Base-by-base conservation (phyloP, 2,797 vertebrate species). In the Gastrophryne carolinensis region DNA sequence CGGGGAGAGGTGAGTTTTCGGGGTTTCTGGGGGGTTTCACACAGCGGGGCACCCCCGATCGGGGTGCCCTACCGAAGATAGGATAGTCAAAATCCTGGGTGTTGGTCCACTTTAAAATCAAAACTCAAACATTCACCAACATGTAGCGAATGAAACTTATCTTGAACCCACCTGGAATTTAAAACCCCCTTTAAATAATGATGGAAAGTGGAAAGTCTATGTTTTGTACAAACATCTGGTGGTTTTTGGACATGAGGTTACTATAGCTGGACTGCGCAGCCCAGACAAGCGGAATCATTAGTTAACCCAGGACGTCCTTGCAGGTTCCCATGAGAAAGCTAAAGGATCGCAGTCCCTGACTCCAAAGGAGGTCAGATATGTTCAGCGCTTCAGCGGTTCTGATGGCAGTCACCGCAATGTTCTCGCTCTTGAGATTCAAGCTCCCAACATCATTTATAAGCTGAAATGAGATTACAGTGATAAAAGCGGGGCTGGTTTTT, bases 291-390 rank as follows among this genome's bases (percentile, higher is more conserved):
- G 37, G 24, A 66, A 70, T 78, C 67, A 58, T 54, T 17, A 64
- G 56, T 41, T 71, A 49, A 19, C 30, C 63, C 27, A 72, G 67
- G 68, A 72, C 60, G 65, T 69, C 58, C 8, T 29, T 50, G 21
- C 68, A 65, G 61, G 75, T 78, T 78, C 75, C 75, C 75, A 78
- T 78, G 75, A 78, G 75, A 78, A 78, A 78, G 67, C 56, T n/a
- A 35, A 19, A 52, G 50, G 65, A 78, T 72, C 75, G 58, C 32
- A 34, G 52, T 65, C 68, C 75, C 60, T 57, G 68, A 69, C 60
- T 77, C 37, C 24, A 19, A 47, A 65, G 29, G 47, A 71, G 75
- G 75, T 78, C 75, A 78, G 30, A 56, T 71, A 78, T 66, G 75
- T 72, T 30, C 54, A 72, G 61, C 47, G 39, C 58, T 67, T 78